Evolutionary conservation across 1,140 invertebrate species (phyloP).

Genomic region (Meteorus sp.): DNA sequence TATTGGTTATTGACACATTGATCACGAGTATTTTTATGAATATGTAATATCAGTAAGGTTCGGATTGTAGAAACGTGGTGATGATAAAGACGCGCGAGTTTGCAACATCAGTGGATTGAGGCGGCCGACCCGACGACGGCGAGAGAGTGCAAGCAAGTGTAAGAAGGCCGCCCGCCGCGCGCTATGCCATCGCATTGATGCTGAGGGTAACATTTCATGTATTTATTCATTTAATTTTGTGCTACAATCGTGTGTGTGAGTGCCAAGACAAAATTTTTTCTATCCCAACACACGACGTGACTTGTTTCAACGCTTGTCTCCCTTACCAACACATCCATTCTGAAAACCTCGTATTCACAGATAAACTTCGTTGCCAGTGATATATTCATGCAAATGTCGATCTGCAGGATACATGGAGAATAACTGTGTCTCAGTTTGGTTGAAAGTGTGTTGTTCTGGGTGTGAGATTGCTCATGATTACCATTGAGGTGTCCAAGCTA

Average conservation of each 20-base stretch:
- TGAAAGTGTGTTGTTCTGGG: no score
- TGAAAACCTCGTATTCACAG: background rate
- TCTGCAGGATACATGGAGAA: no score
- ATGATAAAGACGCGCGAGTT: conserved; percentile 12
- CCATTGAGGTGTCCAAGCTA: background rate
- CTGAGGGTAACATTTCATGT: conserved; percentile 41
- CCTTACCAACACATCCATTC: background rate
- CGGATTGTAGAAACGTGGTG: conserved; percentile 12
- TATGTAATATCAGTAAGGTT: background rate
- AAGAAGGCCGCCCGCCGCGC: conserved; percentile 35
- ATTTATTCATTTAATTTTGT: conserved; percentile 6
- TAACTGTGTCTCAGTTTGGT: no score
- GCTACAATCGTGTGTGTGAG: conserved; percentile 1
- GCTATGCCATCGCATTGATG: conserved; percentile 33
- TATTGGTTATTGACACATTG: background rate
- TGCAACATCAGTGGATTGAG: background rate
- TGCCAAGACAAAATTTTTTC: no score
- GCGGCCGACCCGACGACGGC: no score
- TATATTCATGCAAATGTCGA: background rate
- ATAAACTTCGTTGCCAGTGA: background rate
- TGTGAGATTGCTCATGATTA: no score
- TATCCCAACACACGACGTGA: background rate
- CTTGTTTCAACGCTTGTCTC: no score
- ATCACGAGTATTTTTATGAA: background rate
- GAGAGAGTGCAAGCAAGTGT: conserved; percentile 23